A percentile compares a stretch with the other conserved stretches of the same genome.
Conservation (phyloP, 2,113 vertebrate genomes). For the Lonchura striata region DNA sequence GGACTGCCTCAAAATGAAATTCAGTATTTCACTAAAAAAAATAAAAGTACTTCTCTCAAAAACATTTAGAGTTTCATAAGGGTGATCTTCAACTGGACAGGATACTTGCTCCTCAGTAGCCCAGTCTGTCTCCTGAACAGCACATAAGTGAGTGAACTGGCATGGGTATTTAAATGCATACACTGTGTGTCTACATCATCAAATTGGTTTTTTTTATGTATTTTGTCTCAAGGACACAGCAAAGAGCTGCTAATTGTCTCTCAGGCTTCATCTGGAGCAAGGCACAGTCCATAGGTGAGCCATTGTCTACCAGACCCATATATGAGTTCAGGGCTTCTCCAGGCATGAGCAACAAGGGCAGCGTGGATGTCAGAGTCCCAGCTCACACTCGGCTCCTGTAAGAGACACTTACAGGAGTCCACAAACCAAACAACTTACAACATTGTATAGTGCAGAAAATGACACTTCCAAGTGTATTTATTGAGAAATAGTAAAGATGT, state of each 20-base stretch:
- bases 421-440: conserved; percentile 46
- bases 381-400: neutral
- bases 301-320: neutral
- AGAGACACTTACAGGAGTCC: too few relatives aligned
- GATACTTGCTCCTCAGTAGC: neutral
- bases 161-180: neutral
- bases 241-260: neutral
- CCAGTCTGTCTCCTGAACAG: neutral
- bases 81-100: neutral
- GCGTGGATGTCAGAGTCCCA: fast-evolving
- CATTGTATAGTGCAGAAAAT: conserved; percentile 68
- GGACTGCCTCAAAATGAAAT: neutral
- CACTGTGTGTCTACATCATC: neutral
- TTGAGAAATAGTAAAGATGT: conserved; percentile 83
- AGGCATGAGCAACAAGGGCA: neutral
- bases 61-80: neutral
- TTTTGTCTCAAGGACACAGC: neutral
- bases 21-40: neutral
- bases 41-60: neutral
- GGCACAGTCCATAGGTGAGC: neutral
- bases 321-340: neutral
- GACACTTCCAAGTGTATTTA: conserved; percentile 79
- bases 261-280: neutral
- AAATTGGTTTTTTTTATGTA: neutral
- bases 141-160: neutral